phyloP scores from a whole-genome alignment of 1,140 invertebrate species.

The Aleiodes sp. region DNA sequence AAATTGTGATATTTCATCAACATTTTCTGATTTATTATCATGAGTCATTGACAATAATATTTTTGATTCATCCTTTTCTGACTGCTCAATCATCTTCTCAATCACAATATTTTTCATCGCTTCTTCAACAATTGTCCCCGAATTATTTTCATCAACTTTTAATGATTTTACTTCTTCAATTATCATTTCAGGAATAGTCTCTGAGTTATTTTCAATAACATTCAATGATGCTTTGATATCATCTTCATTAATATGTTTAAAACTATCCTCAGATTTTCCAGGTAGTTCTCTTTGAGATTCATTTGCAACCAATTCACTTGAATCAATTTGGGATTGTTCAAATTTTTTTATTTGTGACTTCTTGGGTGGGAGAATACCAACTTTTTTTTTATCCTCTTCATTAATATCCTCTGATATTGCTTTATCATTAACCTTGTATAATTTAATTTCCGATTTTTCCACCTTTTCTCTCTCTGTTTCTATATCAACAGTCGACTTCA shows the following conservation, averaged over 20 bases:
- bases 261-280: not conserved
- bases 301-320: constrained; percentile 35
- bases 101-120: not conserved
- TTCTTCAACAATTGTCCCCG: too few species aligned
- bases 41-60: too few species aligned
- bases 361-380: constrained; percentile 57
- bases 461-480: not conserved
- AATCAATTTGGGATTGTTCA: constrained; percentile 56
- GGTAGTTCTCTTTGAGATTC: not conserved
- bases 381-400: constrained; percentile 27
- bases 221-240: not conserved
- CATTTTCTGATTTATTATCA: not conserved
- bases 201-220: not conserved
- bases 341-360: constrained; percentile 64
- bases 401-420: not conserved
- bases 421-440: constrained; percentile 15
- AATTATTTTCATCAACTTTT: too few species aligned
- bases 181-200: constrained; percentile 13
- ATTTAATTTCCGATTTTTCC: not conserved
- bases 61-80: too few species aligned
- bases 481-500: not conserved
- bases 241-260: not conserved
- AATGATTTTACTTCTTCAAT: not conserved
- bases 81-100: not conserved
- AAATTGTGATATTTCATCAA: too few species aligned